Percentiles rank a stretch among this genome's conserved stretches.
Conservation (phyloP, 2,113 vertebrate species). For the Podocnemis expansa region DNA sequence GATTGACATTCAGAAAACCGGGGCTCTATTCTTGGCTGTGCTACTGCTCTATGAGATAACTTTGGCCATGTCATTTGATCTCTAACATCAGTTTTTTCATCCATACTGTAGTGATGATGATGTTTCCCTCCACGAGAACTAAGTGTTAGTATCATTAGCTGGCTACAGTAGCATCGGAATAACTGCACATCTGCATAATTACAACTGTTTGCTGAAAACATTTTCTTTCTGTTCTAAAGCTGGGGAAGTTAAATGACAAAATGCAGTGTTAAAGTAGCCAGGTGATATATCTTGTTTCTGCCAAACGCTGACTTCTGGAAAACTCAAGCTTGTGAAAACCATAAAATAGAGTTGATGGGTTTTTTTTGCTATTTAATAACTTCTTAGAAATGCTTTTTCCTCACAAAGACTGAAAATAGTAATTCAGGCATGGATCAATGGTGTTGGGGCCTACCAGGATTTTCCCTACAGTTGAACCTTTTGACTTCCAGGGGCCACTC, state of each 20-base stretch:
- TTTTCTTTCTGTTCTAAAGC: no score
- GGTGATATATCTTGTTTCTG: not conserved
- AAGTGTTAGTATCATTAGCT: no score
- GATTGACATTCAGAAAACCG: not conserved
- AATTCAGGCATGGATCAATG: not conserved
- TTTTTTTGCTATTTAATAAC: not conserved
- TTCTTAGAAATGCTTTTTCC: not conserved
- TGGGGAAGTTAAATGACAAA: no score
- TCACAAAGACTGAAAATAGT: fast-evolving
- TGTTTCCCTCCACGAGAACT: not conserved
- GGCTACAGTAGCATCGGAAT: no score
- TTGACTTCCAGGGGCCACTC: not conserved
- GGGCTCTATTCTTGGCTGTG: not conserved
- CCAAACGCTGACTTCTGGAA: no score
- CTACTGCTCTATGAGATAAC: not conserved
- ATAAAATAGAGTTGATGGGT: no score
- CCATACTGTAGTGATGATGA: not conserved
- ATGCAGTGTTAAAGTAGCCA: not conserved
- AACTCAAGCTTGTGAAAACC: no score
- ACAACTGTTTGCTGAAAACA: no score
- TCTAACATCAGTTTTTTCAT: not conserved
- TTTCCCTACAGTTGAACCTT: not conserved
- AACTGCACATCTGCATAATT: no score
- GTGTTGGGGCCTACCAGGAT: not conserved
- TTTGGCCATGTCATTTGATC: not conserved